Conservation (phyloP, 2,797 vertebrate species). For the Lophius americanus region DNA sequence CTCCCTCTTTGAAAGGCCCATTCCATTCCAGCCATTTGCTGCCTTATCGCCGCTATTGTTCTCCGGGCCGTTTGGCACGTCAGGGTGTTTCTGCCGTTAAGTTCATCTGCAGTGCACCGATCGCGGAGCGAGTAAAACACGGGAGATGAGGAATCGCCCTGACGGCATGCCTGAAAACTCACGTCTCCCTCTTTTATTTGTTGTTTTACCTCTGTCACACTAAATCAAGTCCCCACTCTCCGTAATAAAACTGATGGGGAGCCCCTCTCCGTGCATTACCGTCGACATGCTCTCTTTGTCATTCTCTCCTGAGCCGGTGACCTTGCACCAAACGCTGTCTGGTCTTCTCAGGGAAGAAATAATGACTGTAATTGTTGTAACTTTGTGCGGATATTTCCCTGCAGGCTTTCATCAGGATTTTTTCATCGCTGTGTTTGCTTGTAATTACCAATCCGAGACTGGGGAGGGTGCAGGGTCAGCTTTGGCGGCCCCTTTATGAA, state of each 20-base stretch:
- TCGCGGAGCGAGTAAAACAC: slow-evolving; percentile 30
- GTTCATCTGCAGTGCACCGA: slow-evolving; percentile 45
- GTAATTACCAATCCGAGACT: slow-evolving; percentile 62
- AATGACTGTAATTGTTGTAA: slow-evolving; percentile 34
- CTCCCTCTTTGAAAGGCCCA: slow-evolving; percentile 42
- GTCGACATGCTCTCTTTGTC: neutral
- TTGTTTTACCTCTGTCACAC: slow-evolving; percentile 39
- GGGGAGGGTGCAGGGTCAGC: slow-evolving; percentile 37
- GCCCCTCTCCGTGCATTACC: slow-evolving; percentile 1
- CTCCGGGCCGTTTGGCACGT: slow-evolving; percentile 36
- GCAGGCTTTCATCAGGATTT: slow-evolving; percentile 44
- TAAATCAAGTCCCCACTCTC: slow-evolving; percentile 32
- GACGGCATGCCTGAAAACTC: slow-evolving; percentile 28
- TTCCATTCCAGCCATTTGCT: slow-evolving; percentile 52
- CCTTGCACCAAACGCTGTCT: slow-evolving; percentile 8
- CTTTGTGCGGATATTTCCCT: slow-evolving; percentile 33
- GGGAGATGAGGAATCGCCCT: slow-evolving; percentile 34
- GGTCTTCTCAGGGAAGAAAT: slow-evolving; percentile 14
- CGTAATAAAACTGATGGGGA: slow-evolving; percentile 40
- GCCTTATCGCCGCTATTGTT: slow-evolving; percentile 51
- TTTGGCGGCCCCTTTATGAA: slow-evolving; percentile 34
- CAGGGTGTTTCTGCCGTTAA: slow-evolving; percentile 41
- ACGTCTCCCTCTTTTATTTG: slow-evolving; percentile 36
- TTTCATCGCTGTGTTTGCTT: slow-evolving; percentile 46
- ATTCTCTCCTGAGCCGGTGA: neutral